Conservation (phyloP, 30 jellyfish, hydroid and myxozoan genomes). For the Nemopilema nomurai region DNA sequence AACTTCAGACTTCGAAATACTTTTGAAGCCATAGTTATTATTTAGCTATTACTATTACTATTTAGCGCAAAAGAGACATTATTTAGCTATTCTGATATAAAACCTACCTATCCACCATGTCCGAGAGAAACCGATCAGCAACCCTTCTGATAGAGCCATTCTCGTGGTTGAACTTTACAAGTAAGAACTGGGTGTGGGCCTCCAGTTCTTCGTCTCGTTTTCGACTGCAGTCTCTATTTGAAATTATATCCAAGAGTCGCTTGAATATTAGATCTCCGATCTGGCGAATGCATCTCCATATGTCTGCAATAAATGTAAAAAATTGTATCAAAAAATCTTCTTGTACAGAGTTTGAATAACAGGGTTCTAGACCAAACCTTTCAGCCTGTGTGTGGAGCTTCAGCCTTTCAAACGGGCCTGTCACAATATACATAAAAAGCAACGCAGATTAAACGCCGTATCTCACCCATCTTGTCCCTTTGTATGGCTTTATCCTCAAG, state of each 20-base stretch:
- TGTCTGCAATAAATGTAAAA: constrained; percentile 44
- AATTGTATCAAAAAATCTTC: neutral
- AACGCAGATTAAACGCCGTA: too few species aligned
- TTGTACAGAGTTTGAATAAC: too few species aligned
- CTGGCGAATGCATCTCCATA: constrained; percentile 87
- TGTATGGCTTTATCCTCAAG: constrained; percentile 95
- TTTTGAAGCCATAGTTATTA: too few species aligned
- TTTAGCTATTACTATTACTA: too few species aligned
- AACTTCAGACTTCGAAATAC: too few species aligned
- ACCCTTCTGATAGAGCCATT: constrained; percentile 81
- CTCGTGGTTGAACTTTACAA: constrained; percentile 86
- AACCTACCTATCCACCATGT: constrained; percentile 84
- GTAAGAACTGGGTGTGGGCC: constrained; percentile 76
- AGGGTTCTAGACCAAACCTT: too few species aligned
- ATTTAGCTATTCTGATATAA: too few species aligned
- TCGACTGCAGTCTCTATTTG: constrained; percentile 60
- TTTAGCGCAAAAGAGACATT: too few species aligned
- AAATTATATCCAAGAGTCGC: constrained; percentile 52
- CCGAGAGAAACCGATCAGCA: constrained; percentile 91
- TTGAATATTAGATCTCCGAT: constrained; percentile 79
- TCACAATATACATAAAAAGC: too few species aligned
- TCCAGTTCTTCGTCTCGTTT: constrained; percentile 89
- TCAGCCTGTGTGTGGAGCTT: too few species aligned
- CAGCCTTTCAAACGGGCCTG: too few species aligned
- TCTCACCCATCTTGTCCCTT: constrained; percentile 80